Evolutionary conservation across 2,888 invertebrate species (phyloP), one percentile per base, ranked within the genome.

Genomic region (Cenopis cana): DNA sequence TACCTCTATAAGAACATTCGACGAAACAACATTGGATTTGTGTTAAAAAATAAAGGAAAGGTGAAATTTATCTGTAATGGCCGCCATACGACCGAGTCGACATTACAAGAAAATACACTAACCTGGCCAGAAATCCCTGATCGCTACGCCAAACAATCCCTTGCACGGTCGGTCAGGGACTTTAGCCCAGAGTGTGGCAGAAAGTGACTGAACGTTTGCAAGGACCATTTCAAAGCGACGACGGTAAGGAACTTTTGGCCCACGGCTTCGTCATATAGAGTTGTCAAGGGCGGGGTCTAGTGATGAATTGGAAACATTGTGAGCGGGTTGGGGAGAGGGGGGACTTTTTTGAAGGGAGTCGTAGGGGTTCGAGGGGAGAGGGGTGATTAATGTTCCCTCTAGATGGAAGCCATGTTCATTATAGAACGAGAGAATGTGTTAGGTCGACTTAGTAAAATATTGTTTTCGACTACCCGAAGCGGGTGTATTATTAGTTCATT

Each of bases 211-310:
- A 72, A 73, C 80, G 76, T 73, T 74, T 73, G 67, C 73, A 72
- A 73, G 69, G 74, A 69, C 67, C 64, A 18, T 24, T 72, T 76
- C 75, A 77, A 79, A 75, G 78, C 75, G 69, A 74, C 73, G 74
- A 76, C 82, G 84, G 79, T 78, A 81, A 74, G 84, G 83, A 83
- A 88, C 81, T 86, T 89, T 83, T 74, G 80, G 77, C 77, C 84
- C 87, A 83, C 84, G 81, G 82, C 82, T 79, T 85, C 85, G 88
- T 88, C 93, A 88, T 94, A 94, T 94, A 94, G 94, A 94, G 94
- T 93, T 94, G 94, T 94, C 94, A 94, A 92, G 93, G 94, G 94
- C 94, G 94, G 94, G 87, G 94, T 93, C 85, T 90, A 85, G 92
- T 93, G 93, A 94, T 94, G 94, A 91, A 94, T 94, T 92, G 91